These are phyloP conservation scores for Ophion slaviceki DNA, from an alignment of 2,888 invertebrate species.

Conservation along the genomic window DNA sequence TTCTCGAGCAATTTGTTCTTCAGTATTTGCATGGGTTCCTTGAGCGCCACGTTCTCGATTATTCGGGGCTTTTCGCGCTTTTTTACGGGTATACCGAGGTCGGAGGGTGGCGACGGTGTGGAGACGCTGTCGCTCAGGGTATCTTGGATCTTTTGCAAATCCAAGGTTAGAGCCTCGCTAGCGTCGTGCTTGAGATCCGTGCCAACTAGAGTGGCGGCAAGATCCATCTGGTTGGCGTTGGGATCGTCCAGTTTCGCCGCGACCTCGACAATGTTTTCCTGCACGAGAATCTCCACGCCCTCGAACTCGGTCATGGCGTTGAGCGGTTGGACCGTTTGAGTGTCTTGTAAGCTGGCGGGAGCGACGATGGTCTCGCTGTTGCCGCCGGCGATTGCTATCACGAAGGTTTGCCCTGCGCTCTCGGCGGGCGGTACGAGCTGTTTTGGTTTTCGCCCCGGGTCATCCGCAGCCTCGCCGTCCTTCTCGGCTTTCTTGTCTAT, in stretches of 20 bases:
- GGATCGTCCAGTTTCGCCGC: slow-evolving; percentile 65
- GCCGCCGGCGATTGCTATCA: slow-evolving; percentile 10
- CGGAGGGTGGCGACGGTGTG: slow-evolving; percentile 72
- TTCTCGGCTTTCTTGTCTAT: slow-evolving; percentile 71
- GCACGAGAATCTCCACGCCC: slow-evolving; percentile 72
- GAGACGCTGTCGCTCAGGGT: slow-evolving; percentile 68
- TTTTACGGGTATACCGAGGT: slow-evolving; percentile 77
- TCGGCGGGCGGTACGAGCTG: background rate
- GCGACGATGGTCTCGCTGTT: slow-evolving; percentile 18
- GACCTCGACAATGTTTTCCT: slow-evolving; percentile 68
- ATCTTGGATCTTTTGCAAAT: slow-evolving; percentile 74
- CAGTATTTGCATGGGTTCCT: slow-evolving; percentile 80
- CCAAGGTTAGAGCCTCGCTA: slow-evolving; percentile 68
- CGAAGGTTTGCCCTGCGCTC: background rate
- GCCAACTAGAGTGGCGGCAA: slow-evolving; percentile 47
- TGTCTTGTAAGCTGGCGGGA: slow-evolving; percentile 34
- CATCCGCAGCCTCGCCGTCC: slow-evolving; percentile 15
- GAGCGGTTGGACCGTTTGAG: slow-evolving; percentile 65
- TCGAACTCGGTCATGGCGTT: slow-evolving; percentile 71
- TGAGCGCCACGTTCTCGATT: slow-evolving; percentile 80
- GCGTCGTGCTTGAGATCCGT: slow-evolving; percentile 55
- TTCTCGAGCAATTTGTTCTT: slow-evolving; percentile 80
- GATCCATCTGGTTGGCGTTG: slow-evolving; percentile 48
- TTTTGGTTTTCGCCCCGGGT: slow-evolving; percentile 8
- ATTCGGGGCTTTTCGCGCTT: slow-evolving; percentile 82